Base-by-base conservation (phyloP, 1,140 invertebrate species). In the Meloidogyne floridensis region DNA sequence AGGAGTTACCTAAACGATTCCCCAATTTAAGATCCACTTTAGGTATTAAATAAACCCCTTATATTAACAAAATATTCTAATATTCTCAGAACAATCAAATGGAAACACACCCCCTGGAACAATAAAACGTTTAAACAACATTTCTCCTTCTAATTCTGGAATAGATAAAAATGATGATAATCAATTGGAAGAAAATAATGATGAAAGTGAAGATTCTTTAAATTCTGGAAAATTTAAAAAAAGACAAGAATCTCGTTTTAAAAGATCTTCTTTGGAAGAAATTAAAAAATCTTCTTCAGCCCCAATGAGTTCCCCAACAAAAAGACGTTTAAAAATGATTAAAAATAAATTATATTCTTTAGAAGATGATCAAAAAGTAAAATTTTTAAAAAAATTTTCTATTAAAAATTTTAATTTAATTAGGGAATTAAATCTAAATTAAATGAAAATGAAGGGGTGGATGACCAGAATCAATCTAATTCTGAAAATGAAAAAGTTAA, bases 191-290 rank as follows among this genome's bases (percentile, higher is more conserved):
- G 56, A 59, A 59, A 13, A 59, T 15, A 59, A 15, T 65, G n/a
- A 65, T 65, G 15, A 15, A 65, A 65, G n/a, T 65, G 59, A 65
- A 65, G 59, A 65, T 65, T 18, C 59, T 65, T 65, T 65, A 65
- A 65, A 65, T n/a, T n/a, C n/a, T 65, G 59, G 59, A 65, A 65
- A 65, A 65, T 65, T 65, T 65, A 65, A 65, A 65, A 65, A 65
- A 65, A 65, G n/a, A n/a, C 15, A n/a, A n/a, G 10, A 65, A 65
- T n/a, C 59, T 54, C 53, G 53, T 54, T 54, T 54, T 65, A 59
- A 59, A 59, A 65, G 59, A 65, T n/a, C 10, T 65, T 65, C 59
- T 65, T 65, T 65, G n/a, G 59, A 65, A 65, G 59, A 65, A 65
- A 65, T 65, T 65, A 65, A 65, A 65, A 65, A 65, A 65, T 65